A percentile compares a stretch with the other conserved stretches of the same genome.
Evolutionary conservation across 2,888 invertebrate genomes (phyloP).

Genomic region (Hydroisotoma schaefferi): DNA sequence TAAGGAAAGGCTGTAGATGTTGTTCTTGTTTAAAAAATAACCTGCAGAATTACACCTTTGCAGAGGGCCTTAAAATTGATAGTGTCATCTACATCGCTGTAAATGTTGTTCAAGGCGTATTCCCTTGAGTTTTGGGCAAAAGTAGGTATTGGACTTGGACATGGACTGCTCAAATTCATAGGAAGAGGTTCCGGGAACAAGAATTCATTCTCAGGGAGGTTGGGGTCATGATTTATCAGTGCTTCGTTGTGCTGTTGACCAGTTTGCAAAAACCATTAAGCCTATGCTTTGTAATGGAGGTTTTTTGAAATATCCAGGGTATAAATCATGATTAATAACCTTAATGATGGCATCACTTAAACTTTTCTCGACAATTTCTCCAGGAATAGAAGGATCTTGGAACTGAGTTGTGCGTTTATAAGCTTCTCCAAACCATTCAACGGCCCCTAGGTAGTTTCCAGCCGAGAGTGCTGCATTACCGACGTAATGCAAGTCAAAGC

Average conservation of each 20-base stretch:
- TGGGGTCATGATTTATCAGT: too few species aligned
- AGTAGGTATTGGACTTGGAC: too few species aligned
- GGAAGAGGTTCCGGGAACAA: too few species aligned
- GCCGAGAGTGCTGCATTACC: background rate
- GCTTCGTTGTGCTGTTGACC: conserved; percentile 49
- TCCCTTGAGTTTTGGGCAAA: too few species aligned
- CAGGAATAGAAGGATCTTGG: background rate
- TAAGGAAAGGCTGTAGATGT: background rate
- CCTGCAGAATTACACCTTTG: conserved; percentile 49
- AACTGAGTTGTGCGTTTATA: background rate
- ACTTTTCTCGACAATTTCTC: background rate
- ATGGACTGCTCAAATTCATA: too few species aligned
- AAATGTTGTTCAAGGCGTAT: too few species aligned
- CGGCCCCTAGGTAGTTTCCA: background rate
- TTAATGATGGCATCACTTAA: background rate
- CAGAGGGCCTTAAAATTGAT: conserved; percentile 51
- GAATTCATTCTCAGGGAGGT: too few species aligned
- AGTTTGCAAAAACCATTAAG: too few species aligned
- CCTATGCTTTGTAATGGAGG: too few species aligned
- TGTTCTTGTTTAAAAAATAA: background rate
- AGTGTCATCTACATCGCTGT: conserved; percentile 43
- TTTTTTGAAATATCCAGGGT: too few species aligned
- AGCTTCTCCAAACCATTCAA: background rate
- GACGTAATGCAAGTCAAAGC: background rate
- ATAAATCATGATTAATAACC: too few species aligned